A percentile compares a stretch with the other conserved stretches of the same genome.
phyloP scores from a whole-genome alignment of 2,888 invertebrate species.

The Synanthedon tipuliformis region DNA sequence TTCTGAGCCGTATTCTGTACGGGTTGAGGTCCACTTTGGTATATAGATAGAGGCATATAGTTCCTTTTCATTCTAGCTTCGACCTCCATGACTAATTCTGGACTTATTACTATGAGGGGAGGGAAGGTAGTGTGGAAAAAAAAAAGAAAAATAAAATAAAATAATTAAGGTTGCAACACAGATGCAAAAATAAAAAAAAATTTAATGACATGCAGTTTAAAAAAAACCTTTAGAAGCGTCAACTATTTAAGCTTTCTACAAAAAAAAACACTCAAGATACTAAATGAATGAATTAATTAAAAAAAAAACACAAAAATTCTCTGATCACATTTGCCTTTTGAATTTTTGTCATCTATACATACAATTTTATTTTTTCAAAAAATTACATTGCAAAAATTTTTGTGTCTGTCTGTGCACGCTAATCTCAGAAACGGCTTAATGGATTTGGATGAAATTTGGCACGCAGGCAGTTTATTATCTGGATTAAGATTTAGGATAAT shows the following conservation, averaged over 20 bases:
- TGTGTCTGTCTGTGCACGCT: no score
- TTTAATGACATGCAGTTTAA: slow-evolving; percentile 7
- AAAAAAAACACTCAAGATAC: background rate
- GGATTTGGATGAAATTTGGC: no score
- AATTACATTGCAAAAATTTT: no score
- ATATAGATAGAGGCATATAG: slow-evolving; percentile 79
- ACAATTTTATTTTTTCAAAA: background rate
- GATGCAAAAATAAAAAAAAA: slow-evolving; percentile 1
- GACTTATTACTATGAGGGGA: slow-evolving; percentile 80
- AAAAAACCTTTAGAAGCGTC: no score
- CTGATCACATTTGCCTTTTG: background rate
- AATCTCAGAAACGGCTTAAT: no score
- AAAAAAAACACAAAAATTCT: no score
- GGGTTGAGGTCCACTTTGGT: slow-evolving; percentile 30
- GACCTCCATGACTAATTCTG: slow-evolving; percentile 89
- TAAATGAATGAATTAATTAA: no score
- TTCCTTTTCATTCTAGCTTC: slow-evolving; percentile 88
- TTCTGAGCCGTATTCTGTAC: slow-evolving; percentile 16
- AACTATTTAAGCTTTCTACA: background rate
- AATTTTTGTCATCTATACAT: background rate
- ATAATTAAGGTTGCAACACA: background rate
- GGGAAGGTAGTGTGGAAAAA: slow-evolving; percentile 1
- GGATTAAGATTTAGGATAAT: no score
- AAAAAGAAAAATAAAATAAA: slow-evolving; percentile 2
- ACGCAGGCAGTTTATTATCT: no score